Evolutionary conservation across 2,113 vertebrate genomes (phyloP).

Genomic region (Dendropsophus ebraccatus): DNA sequence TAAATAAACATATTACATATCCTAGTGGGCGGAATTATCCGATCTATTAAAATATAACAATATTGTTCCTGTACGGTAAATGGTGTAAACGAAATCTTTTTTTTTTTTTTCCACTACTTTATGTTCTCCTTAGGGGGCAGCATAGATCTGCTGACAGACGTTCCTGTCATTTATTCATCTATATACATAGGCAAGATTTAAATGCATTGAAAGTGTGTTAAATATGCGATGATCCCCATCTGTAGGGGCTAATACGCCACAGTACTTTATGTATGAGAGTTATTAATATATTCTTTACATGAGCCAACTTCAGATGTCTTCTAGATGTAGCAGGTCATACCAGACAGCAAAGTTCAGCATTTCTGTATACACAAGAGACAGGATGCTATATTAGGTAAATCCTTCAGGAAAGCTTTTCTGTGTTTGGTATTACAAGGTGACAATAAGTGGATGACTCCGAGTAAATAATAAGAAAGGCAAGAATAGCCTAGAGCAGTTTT

Average conservation of each 20-base stretch:
- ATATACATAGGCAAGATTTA: no score
- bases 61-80: no score
- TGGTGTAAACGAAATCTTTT: no score
- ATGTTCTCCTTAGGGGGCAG: no score
- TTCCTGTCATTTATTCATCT: no score
- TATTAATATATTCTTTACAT: not conserved
- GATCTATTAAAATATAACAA: no score
- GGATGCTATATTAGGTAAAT: not conserved
- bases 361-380: slow-evolving; percentile 4
- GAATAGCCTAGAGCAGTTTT: slow-evolving; percentile 34
- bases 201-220: not conserved
- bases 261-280: not conserved
- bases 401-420: not conserved
- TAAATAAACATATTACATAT: no score
- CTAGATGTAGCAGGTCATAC: not conserved
- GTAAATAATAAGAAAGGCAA: slow-evolving; percentile 19
- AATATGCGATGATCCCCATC: not conserved
- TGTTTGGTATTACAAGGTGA: slow-evolving; percentile 30
- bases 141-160: no score
- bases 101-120: no score
- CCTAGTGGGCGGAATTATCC: no score
- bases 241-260: not conserved
- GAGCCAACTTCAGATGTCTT: not conserved
- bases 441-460: slow-evolving; percentile 41
- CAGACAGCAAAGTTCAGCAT: slow-evolving; percentile 18